These are phyloP conservation scores for Halesus radiatus DNA, from an alignment of 1,140 invertebrate genomes.

Conservation along the genomic window DNA sequence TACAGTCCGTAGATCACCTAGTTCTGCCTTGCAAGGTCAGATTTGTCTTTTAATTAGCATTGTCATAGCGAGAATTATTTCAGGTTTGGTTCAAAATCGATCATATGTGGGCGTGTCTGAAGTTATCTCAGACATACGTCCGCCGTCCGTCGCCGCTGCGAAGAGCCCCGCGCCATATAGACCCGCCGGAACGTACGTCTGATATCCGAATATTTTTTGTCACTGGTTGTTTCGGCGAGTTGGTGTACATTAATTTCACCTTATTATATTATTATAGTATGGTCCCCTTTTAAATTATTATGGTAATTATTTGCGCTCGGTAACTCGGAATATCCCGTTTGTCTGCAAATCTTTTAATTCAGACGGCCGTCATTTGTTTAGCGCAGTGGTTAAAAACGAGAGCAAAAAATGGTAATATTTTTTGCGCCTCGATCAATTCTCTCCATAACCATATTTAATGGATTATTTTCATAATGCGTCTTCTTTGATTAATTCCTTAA, in stretches of 20 bases:
- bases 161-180: background rate
- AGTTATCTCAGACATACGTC: constrained; percentile 40
- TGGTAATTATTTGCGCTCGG: constrained; percentile 15
- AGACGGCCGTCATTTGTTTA: background rate
- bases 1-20: constrained; percentile 5
- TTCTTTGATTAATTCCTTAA: no score
- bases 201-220: constrained; percentile 9
- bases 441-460: no score
- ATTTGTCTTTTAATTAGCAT: constrained; percentile 37
- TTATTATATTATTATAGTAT: background rate
- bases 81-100: constrained; percentile 46
- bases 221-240: constrained; percentile 26
- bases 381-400: background rate
- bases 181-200: constrained; percentile 1
- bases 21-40: constrained; percentile 26
- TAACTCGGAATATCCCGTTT: constrained; percentile 26
- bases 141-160: background rate
- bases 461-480: no score
- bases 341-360: constrained; percentile 12
- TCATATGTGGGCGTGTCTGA: constrained; percentile 51
- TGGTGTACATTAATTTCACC: constrained; percentile 9
- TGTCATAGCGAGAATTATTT: constrained; percentile 34
- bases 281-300: constrained; percentile 29
- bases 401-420: constrained; percentile 20
- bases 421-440: no score